These are phyloP conservation scores for Sebastes alutus DNA, from an alignment of 2,797 vertebrate genomes.

Conservation along the genomic window DNA sequence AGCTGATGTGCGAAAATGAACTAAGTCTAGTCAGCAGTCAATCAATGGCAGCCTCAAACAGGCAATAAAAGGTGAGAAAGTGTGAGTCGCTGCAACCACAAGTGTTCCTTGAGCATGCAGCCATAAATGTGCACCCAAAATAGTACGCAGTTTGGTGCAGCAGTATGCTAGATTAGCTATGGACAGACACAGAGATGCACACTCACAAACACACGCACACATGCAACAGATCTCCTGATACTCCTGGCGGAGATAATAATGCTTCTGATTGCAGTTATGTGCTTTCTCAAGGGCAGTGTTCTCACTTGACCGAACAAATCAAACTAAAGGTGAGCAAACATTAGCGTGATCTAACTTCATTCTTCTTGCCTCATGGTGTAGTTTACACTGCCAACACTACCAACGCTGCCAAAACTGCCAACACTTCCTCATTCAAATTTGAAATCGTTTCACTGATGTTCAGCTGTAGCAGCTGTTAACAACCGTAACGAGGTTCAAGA, in stretches of 20 bases:
- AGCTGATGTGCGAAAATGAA: no score
- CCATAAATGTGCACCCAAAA: background rate
- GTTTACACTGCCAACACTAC: background rate
- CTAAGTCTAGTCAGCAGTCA: no score
- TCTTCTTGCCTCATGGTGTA: background rate
- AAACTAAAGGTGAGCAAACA: background rate
- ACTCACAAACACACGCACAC: background rate
- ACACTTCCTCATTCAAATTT: background rate
- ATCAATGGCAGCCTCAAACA: no score
- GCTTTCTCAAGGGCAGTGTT: background rate
- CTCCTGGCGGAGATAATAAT: background rate
- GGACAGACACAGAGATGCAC: background rate
- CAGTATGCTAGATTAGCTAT: background rate
- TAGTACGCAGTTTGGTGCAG: background rate
- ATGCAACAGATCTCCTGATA: background rate
- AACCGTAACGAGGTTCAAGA: constrained; percentile 13
- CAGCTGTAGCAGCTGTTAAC: constrained; percentile 22
- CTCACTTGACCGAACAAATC: background rate
- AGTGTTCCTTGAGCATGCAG: no score
- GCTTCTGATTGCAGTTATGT: background rate
- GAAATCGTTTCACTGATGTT: background rate
- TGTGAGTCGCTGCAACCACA: no score
- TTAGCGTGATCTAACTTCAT: background rate
- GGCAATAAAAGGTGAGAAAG: no score
- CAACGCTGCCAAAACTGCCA: background rate